A percentile compares a stretch with the other conserved stretches of the same genome.
Evolutionary conservation across 2,888 invertebrate species (phyloP).

Genomic region (Drosophila neonasuta): DNA sequence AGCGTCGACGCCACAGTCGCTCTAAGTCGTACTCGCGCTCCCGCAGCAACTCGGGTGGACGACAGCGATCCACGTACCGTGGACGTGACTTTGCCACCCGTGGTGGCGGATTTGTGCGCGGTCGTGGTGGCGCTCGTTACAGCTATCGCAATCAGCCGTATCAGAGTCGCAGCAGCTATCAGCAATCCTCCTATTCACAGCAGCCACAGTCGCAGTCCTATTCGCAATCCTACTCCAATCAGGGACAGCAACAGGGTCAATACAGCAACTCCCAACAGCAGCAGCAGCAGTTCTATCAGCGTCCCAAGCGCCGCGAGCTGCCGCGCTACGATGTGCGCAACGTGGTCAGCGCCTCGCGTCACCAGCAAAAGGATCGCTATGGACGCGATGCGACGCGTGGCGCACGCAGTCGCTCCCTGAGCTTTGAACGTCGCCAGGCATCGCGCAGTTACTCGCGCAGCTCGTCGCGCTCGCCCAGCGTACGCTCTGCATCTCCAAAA

Average conservation of each 20-base stretch:
- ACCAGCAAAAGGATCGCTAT: conserved; percentile 87
- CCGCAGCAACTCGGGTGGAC: conserved; percentile 55
- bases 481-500: conserved; percentile 56
- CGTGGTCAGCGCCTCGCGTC: conserved; percentile 85
- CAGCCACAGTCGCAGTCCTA: conserved; percentile 22
- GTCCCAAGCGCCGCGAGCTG: conserved; percentile 88
- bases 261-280: conserved; percentile 30
- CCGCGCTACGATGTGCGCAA: conserved; percentile 92
- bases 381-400: conserved; percentile 87
- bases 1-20: conserved; percentile 58
- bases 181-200: conserved; percentile 30
- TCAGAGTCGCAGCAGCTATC: conserved; percentile 44
- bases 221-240: conserved; percentile 29
- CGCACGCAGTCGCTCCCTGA: conserved; percentile 80
- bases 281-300: conserved; percentile 45
- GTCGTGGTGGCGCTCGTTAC: conserved; percentile 50
- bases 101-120: conserved; percentile 21
- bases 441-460: conserved; percentile 65
- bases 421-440: conserved; percentile 61
- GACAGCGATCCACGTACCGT: conserved; percentile 26
- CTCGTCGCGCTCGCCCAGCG: conserved; percentile 80
- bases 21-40: conserved; percentile 62
- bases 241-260: conserved; percentile 34
- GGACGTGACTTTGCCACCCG: conserved; percentile 29
- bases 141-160: conserved; percentile 55